Conservation (phyloP, 2,888 invertebrate species). For the Drosophila neoperkinsi region DNA sequence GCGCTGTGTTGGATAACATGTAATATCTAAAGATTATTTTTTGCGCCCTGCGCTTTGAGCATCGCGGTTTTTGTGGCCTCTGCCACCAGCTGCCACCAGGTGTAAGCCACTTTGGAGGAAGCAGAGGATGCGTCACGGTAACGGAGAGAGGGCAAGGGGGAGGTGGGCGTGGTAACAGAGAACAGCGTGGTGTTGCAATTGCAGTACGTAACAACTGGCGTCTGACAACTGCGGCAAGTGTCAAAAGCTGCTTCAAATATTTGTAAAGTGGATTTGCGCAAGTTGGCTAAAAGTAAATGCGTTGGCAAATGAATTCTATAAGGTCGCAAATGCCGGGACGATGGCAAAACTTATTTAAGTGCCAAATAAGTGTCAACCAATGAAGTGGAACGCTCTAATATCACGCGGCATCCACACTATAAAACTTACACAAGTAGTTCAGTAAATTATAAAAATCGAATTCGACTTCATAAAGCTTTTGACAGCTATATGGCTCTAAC, state of each 20-base stretch:
- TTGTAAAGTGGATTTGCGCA: slow-evolving; percentile 75
- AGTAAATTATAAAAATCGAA: not conserved
- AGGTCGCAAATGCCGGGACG: slow-evolving; percentile 36
- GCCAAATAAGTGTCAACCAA: slow-evolving; percentile 68
- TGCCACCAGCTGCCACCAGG: slow-evolving; percentile 42
- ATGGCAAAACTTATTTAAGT: slow-evolving; percentile 42
- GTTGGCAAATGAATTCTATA: slow-evolving; percentile 67
- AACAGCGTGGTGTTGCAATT: slow-evolving; percentile 45
- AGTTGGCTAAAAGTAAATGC: slow-evolving; percentile 63
- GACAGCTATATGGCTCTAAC: not conserved
- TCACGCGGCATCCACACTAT: slow-evolving; percentile 4
- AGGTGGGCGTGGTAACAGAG: slow-evolving; percentile 28
- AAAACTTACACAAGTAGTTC: slow-evolving; percentile 11
- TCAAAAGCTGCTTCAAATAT: slow-evolving; percentile 67
- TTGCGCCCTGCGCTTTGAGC: slow-evolving; percentile 47
- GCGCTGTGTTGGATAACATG: slow-evolving; percentile 57
- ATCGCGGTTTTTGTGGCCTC: slow-evolving; percentile 63
- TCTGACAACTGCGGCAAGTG: slow-evolving; percentile 63
- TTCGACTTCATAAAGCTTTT: not conserved
- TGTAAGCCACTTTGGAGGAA: slow-evolving; percentile 31
- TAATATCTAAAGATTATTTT: slow-evolving; percentile 75
- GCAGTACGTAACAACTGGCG: slow-evolving; percentile 53
- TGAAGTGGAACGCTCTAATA: slow-evolving; percentile 48
- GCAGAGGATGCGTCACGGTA: not conserved
- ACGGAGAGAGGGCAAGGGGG: slow-evolving; percentile 4